Percentiles rank a stretch among this genome's conserved stretches.
Evolutionary conservation across 2,888 invertebrate species (phyloP).

Genomic region (Ophraella communa): DNA sequence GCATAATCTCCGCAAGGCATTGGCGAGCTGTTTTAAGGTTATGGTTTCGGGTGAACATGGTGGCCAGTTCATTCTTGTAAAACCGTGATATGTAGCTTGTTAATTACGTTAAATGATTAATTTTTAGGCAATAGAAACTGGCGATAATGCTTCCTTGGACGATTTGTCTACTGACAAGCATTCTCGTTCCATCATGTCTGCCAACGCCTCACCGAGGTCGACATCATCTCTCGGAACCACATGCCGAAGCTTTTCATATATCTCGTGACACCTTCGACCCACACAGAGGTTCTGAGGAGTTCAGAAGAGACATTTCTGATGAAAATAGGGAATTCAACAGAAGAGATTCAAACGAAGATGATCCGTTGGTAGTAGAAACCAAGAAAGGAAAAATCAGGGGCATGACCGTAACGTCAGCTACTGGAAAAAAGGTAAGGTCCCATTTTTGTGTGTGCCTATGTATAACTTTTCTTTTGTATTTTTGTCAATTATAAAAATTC

Average conservation of each 20-base stretch:
- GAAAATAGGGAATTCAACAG: conserved; percentile 55
- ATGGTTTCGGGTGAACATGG: not conserved
- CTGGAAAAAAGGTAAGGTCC: conserved; percentile 72
- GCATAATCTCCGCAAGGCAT: too few species aligned
- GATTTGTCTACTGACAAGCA: conserved; percentile 52
- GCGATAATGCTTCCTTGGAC: conserved; percentile 45
- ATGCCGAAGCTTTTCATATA: conserved; percentile 57
- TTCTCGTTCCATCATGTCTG: conserved; percentile 52
- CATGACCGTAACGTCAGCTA: conserved; percentile 73
- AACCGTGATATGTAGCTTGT: too few species aligned
- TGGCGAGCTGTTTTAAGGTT: too few species aligned
- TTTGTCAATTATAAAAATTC: too few species aligned
- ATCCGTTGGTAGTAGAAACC: conserved; percentile 78
- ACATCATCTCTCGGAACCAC: conserved; percentile 55
- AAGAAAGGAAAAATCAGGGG: conserved; percentile 81
- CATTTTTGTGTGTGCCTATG: too few species aligned
- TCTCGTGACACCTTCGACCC: conserved; percentile 59
- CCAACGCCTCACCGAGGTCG: conserved; percentile 55
- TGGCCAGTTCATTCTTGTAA: too few species aligned
- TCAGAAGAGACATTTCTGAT: conserved; percentile 55
- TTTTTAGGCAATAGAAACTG: not conserved
- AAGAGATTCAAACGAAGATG: conserved; percentile 67
- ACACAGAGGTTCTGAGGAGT: conserved; percentile 55
- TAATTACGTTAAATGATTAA: not conserved
- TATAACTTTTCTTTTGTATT: too few species aligned